Percentiles rank a stretch among this genome's conserved stretches.
Evolutionary conservation across 2,888 invertebrate species (phyloP).

Genomic region (Drosophila austrosaltans): DNA sequence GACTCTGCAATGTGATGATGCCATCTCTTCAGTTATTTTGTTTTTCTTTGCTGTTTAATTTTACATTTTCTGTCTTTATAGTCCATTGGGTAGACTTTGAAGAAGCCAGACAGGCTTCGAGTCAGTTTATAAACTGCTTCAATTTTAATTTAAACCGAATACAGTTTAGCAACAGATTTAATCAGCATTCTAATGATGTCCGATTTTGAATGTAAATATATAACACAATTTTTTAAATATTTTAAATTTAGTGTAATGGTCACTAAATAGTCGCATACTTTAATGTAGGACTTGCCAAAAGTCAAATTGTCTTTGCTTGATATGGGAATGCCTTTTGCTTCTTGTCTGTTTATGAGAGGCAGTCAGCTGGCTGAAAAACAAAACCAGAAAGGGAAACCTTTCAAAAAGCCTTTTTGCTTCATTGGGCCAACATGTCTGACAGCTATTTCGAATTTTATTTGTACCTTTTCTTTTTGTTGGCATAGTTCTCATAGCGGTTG

Average conservation of each 20-base stretch:
- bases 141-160: too few species aligned
- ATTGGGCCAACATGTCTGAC: not conserved
- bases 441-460: slow-evolving; percentile 5
- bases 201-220: too few species aligned
- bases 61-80: not conserved
- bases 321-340: slow-evolving; percentile 17
- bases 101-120: too few species aligned
- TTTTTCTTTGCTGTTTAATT: slow-evolving; percentile 12
- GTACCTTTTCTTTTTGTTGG: not conserved
- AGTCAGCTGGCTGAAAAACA: not conserved
- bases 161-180: too few species aligned
- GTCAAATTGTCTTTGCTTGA: slow-evolving; percentile 7
- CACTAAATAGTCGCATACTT: not conserved
- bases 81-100: slow-evolving; percentile 1
- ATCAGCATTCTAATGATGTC: too few species aligned
- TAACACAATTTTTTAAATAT: too few species aligned
- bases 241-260: not conserved
- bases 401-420: not conserved
- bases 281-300: not conserved
- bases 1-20: slow-evolving; percentile 4
- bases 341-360: slow-evolving; percentile 39
- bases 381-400: slow-evolving; percentile 4
- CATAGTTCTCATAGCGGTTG: not conserved
- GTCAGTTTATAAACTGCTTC: too few species aligned
- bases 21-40: slow-evolving; percentile 13